Evolutionary conservation across 2,888 invertebrate species (phyloP), one percentile per base, ranked within the genome.

Genomic region (Norana najaformis): DNA sequence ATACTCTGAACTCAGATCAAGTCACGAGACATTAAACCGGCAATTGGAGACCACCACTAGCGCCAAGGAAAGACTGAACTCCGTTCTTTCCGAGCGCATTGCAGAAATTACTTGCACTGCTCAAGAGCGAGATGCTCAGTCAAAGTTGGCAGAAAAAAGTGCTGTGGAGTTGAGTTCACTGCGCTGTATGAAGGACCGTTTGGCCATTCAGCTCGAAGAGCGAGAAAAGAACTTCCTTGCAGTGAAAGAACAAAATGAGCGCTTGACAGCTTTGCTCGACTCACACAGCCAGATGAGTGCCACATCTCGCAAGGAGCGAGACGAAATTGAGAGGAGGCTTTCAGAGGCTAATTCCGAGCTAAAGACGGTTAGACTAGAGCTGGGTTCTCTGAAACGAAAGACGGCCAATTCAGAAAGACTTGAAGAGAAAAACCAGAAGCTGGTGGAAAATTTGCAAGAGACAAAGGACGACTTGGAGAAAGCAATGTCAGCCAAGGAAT

Each of bases 171-270:
- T 94, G 20, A 89, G 92, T 23, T 91, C 92, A 85, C 88, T 94
- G 39, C 93, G 93, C 88, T 90, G 92, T 13, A 91, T 92, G 23
- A 83, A 92, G 53, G 94, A 94, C 47, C 93, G 93, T 88, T 88
- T 94, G 38, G 92, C 91, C 13, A 91, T 93, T 18, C 93, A 94
- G 91, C 91, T 94, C 35, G 94, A 94, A 90, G 94, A 94, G 90
- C 93, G 93, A 89, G 94, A 94, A 90, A 93, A 93, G 89, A 93
- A 93, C 90, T 91, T 94, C 38, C 89, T 91, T 23, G 91, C 93
- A 20, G 90, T 94, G n/a, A 92, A 93, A 35, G 92, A 93, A 88
- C 93, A 94, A 91, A 92, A 93, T 18, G 92, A 92, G 88, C 93
- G 93, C 85, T 91, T 93, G 83, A 92, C 92, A 16, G 93, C 93